Conservation (phyloP, 2,888 invertebrate genomes). For the Shargacucullia verbasci region DNA sequence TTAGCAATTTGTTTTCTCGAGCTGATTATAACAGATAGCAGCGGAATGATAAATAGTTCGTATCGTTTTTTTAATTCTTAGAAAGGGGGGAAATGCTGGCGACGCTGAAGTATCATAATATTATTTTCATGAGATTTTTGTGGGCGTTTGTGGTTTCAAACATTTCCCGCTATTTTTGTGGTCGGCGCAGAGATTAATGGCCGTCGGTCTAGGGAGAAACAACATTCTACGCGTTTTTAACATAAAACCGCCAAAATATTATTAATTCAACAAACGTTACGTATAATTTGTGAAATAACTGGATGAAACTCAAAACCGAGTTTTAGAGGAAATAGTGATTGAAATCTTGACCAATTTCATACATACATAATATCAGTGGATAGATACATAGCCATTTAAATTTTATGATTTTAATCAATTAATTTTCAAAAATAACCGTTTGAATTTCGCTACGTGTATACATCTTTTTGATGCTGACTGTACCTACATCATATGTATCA, state of each 20-base stretch:
- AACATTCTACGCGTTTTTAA: conserved; percentile 27
- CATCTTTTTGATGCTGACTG: no score
- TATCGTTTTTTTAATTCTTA: conserved; percentile 45
- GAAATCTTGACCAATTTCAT: no score
- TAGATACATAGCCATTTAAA: no score
- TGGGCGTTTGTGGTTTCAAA: conserved; percentile 27
- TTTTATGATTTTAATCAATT: no score
- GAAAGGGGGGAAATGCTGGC: conserved; percentile 25
- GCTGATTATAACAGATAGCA: conserved; percentile 49
- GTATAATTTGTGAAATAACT: conserved; percentile 3
- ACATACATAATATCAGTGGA: no score
- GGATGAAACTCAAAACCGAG: neutral
- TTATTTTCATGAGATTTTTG: conserved; percentile 34
- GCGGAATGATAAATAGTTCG: conserved; percentile 42
- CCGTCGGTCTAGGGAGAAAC: conserved; percentile 29
- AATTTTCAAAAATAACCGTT: no score
- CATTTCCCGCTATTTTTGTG: conserved; percentile 42
- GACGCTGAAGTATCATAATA: conserved; percentile 34
- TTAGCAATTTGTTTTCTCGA: conserved; percentile 36
- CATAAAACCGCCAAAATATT: conserved; percentile 22
- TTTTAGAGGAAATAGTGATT: no score
- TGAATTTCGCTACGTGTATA: no score
- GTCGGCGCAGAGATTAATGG: conserved; percentile 46
- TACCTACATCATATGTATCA: no score
- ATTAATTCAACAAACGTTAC: conserved; percentile 13